phyloP scores from a whole-genome alignment of 2,113 vertebrate genomes.

The Oreamnos americanus region DNA sequence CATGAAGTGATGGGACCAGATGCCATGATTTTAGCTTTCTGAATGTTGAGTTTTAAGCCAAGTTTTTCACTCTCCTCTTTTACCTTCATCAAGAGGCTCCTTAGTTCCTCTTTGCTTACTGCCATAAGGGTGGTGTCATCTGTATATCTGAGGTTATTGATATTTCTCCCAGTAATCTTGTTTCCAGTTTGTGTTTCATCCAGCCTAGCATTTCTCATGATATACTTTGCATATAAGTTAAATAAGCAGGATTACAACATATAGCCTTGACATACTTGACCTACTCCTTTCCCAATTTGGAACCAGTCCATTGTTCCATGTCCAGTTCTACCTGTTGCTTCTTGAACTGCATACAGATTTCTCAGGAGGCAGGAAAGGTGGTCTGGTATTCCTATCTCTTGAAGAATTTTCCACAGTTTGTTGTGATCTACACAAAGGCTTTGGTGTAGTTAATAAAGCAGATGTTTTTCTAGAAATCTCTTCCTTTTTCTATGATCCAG shows the following conservation, averaged over 20 bases:
- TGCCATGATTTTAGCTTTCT: neutral
- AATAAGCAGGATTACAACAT: neutral
- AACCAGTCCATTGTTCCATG: neutral
- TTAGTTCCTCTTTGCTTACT: neutral
- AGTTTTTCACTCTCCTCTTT: neutral
- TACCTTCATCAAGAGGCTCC: neutral
- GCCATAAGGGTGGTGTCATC: neutral
- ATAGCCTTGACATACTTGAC: neutral
- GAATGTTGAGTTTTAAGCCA: neutral
- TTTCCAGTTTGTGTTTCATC: neutral
- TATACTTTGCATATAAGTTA: neutral
- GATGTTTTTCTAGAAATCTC: neutral
- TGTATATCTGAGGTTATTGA: neutral
- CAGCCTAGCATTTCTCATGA: neutral
- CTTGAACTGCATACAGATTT: neutral
- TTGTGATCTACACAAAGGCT: neutral
- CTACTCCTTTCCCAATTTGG: neutral
- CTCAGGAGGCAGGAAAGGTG: neutral
- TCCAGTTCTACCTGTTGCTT: neutral
- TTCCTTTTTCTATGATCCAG: neutral
- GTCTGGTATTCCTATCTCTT: neutral
- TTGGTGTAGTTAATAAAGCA: neutral
- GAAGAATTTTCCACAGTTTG: neutral
- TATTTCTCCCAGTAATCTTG: neutral
- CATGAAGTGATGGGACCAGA: neutral